A percentile compares a stretch with the other conserved stretches of the same genome.
These are phyloP conservation scores for Coracias cyanogaster DNA, from an alignment of 2,797 vertebrate species.

Conservation along the genomic window DNA sequence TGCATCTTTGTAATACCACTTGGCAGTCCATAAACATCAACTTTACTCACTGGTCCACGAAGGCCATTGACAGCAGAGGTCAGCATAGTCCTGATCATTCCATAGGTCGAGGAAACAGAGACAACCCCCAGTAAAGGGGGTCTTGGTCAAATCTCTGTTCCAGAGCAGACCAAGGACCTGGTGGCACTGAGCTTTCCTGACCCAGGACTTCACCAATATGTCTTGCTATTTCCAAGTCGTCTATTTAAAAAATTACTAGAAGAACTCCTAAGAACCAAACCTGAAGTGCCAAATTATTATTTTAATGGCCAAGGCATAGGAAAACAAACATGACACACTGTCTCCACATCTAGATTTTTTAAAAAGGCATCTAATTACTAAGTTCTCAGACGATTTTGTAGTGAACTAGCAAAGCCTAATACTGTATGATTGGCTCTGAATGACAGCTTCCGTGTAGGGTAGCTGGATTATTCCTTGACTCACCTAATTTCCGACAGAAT, in stretches of 20 bases:
- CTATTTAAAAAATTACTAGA: not conserved
- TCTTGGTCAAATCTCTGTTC: not conserved
- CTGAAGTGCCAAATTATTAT: not conserved
- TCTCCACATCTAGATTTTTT: not conserved
- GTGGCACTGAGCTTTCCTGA: not conserved
- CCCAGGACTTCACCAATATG: not conserved
- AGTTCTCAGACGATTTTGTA: not conserved
- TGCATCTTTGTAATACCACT: not conserved
- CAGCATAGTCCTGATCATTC: not conserved
- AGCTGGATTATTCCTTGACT: not conserved
- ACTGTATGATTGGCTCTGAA: not conserved
- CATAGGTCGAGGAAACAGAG: not conserved
- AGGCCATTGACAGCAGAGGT: not conserved
- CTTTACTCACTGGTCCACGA: not conserved
- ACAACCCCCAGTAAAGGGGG: rapidly evolving
- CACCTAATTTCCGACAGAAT: not conserved
- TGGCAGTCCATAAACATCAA: not conserved
- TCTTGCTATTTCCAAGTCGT: not conserved
- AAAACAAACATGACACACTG: not conserved
- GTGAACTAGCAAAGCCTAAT: not conserved
- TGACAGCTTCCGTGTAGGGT: not conserved
- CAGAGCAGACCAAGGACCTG: not conserved
- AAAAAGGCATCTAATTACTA: not conserved
- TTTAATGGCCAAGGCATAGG: not conserved
- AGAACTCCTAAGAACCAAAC: not conserved